Conservation (phyloP, 2,888 invertebrate species). For the Drosophila emarginata region DNA sequence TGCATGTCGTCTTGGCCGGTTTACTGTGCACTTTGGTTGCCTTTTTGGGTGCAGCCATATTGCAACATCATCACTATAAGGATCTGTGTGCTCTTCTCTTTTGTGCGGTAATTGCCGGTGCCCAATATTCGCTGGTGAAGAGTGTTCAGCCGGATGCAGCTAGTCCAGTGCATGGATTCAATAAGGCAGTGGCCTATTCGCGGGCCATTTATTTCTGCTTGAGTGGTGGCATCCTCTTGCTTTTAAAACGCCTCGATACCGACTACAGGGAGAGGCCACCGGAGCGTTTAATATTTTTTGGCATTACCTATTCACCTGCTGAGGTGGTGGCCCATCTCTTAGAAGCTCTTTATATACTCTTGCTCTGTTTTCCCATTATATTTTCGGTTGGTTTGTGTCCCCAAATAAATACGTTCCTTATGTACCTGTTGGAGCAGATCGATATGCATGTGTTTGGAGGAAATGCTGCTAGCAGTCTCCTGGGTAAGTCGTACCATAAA, state of each 20-base stretch:
- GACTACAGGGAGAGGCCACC: constrained; percentile 65
- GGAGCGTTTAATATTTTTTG: constrained; percentile 70
- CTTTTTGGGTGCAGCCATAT: constrained; percentile 91
- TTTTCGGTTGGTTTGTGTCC: constrained; percentile 98
- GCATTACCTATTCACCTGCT: constrained; percentile 83
- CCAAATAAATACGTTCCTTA: constrained; percentile 97
- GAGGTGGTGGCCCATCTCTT: constrained; percentile 87
- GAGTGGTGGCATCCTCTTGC: constrained; percentile 85
- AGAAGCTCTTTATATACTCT: constrained; percentile 89
- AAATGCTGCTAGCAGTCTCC: constrained; percentile 92
- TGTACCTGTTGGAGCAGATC: constrained; percentile 97
- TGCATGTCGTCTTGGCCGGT: constrained; percentile 90
- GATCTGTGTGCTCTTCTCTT: constrained; percentile 97
- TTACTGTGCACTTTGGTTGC: constrained; percentile 93
- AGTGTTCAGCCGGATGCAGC: constrained; percentile 99
- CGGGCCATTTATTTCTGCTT: constrained; percentile 96
- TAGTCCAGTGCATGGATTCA: constrained; percentile 99
- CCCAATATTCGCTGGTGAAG: constrained; percentile 97
- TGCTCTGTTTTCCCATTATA: constrained; percentile 95
- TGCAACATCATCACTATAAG: constrained; percentile 93
- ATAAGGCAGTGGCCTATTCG: constrained; percentile 96
- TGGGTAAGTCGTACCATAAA: constrained; percentile 83
- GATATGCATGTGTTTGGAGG: constrained; percentile 96
- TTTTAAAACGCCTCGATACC: constrained; percentile 74
- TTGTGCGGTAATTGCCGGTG: constrained; percentile 98